A percentile compares a stretch with the other conserved stretches of the same genome.
phyloP scores from a whole-genome alignment of 2,113 vertebrate genomes.

The Azemiops feae region DNA sequence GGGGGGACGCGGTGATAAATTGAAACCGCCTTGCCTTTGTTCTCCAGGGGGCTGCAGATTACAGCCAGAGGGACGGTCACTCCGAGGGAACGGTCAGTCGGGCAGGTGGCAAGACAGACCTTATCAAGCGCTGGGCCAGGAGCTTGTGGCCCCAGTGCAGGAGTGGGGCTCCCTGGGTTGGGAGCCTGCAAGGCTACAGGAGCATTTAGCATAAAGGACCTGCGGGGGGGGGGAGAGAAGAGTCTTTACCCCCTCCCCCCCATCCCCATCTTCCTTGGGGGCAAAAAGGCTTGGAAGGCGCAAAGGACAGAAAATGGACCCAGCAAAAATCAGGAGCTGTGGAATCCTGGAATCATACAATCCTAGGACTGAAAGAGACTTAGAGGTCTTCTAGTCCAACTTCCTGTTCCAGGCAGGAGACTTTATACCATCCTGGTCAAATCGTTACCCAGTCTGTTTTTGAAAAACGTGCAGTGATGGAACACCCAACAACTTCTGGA shows the following conservation, averaged over 20 bases:
- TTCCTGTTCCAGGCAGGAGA: too few relatives aligned
- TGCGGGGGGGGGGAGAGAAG: too few relatives aligned
- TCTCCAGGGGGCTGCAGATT: background rate
- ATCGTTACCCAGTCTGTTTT: too few relatives aligned
- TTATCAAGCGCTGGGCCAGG: background rate
- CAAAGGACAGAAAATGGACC: background rate
- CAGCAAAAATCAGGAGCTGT: background rate
- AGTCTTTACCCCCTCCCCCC: background rate
- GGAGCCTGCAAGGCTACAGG: rapidly evolving
- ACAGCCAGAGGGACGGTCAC: background rate
- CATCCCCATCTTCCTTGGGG: background rate
- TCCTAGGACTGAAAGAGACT: too few relatives aligned
- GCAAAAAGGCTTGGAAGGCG: background rate
- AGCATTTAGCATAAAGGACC: background rate
- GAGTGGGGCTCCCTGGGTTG: background rate
- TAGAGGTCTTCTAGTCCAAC: too few relatives aligned
- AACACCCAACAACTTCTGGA: too few relatives aligned
- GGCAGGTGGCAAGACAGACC: background rate
- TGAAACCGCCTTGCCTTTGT: background rate
- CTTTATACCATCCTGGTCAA: too few relatives aligned
- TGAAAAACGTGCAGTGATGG: too few relatives aligned
- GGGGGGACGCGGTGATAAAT: background rate
- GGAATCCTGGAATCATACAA: background rate
- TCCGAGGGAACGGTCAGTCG: too few relatives aligned
- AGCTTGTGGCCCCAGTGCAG: background rate